Conservation (phyloP, 2,888 invertebrate genomes). For the Pseudococcus viburni region DNA sequence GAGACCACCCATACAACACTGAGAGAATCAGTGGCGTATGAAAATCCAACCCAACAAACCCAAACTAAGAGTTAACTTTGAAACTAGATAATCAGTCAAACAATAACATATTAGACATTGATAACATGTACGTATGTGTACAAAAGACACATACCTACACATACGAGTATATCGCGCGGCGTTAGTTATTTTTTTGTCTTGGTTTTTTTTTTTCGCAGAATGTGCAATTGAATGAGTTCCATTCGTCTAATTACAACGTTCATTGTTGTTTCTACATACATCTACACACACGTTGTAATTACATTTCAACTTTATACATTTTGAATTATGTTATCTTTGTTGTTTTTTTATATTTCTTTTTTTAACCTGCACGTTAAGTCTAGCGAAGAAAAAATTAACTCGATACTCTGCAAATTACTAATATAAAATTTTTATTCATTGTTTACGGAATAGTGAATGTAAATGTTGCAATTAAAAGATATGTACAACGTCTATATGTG, state of each 20-base stretch:
- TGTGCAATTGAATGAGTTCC: constrained; percentile 53
- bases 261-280: constrained; percentile 31
- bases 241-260: constrained; percentile 47
- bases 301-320: not conserved
- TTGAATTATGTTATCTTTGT: constrained; percentile 43
- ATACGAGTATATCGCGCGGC: not conserved
- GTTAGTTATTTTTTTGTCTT: constrained; percentile 8
- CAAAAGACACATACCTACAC: constrained; percentile 19
- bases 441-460: constrained; percentile 48
- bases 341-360: not conserved
- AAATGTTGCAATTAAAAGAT: constrained; percentile 46
- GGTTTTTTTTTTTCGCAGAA: constrained; percentile 37
- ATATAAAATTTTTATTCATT: constrained; percentile 52
- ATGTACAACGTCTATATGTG: not conserved
- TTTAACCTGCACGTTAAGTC: constrained; percentile 10
- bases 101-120: constrained; percentile 17
- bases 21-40: constrained; percentile 18
- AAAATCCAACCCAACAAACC: not conserved
- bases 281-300: constrained; percentile 20
- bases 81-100: constrained; percentile 33
- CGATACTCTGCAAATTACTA: constrained; percentile 47
- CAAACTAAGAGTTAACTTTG: not conserved
- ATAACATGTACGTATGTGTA: not conserved
- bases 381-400: constrained; percentile 39
- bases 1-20: constrained; percentile 39